These are phyloP conservation scores for Gobiocypris rarus DNA, from an alignment of 2,113 vertebrate species.

Conservation along the genomic window DNA sequence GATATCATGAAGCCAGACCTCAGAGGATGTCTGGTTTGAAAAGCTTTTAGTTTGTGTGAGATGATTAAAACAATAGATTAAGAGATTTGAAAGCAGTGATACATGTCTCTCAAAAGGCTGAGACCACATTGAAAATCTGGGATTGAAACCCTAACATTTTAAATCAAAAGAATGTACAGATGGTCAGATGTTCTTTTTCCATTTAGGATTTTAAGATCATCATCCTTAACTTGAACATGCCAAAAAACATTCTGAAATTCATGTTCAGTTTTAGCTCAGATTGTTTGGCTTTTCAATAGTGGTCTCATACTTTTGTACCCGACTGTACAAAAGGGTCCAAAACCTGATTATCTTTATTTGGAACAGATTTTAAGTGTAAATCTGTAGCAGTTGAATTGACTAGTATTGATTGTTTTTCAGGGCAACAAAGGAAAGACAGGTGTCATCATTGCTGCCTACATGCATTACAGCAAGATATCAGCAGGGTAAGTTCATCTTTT, in stretches of 20 bases:
- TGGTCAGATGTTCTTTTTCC: neutral
- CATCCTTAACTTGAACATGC: neutral
- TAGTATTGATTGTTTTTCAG: conserved; percentile 63
- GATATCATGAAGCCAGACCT: neutral
- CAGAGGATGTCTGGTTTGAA: neutral
- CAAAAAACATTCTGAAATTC: neutral
- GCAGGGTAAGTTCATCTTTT: conserved; percentile 79
- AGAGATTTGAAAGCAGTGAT: neutral
- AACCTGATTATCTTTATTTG: neutral
- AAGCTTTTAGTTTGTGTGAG: neutral
- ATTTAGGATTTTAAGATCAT: neutral
- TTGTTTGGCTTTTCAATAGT: neutral
- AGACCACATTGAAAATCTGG: neutral
- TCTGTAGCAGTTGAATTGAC: neutral
- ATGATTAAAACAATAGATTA: neutral
- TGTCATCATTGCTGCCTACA: conserved; percentile 90
- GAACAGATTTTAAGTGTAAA: neutral
- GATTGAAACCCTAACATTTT: neutral
- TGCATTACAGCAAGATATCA: conserved; percentile 95
- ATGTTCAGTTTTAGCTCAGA: neutral
- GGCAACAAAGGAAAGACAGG: conserved; percentile 90
- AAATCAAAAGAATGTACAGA: neutral
- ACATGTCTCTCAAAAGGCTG: neutral
- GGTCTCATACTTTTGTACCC: neutral
- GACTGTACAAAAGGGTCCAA: neutral